Evolutionary conservation across 2,797 vertebrate species (phyloP).

Genomic region (Mus spretus): DNA sequence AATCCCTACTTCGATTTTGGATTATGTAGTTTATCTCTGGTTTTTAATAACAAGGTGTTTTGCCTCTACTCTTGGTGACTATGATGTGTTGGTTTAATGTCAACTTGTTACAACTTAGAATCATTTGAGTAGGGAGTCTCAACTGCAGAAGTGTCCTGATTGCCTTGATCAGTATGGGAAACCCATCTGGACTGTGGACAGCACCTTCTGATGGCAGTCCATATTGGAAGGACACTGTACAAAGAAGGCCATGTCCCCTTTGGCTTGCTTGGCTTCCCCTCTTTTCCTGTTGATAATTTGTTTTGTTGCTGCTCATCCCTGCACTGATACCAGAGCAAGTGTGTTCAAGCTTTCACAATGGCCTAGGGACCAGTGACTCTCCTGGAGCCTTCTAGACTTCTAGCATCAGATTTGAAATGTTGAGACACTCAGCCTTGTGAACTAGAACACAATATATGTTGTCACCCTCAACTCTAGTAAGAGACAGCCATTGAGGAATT

Average conservation of each 20-base stretch:
- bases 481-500: background rate
- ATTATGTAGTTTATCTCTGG: background rate
- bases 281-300: background rate
- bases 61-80: background rate
- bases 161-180: background rate
- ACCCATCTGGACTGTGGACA: background rate
- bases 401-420: background rate
- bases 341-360: background rate
- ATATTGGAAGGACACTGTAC: background rate
- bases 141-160: background rate
- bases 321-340: no score
- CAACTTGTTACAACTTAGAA: background rate
- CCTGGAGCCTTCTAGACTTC: background rate
- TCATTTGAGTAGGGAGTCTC: background rate
- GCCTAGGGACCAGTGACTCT: background rate
- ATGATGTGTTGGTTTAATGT: background rate
- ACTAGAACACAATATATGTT: background rate
- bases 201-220: background rate
- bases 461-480: background rate
- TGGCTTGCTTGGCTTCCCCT: background rate
- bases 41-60: background rate
- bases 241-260: background rate
- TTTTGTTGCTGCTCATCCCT: background rate
- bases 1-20: background rate
- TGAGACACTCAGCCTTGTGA: background rate